Percentiles rank a stretch among this genome's conserved stretches.
Conservation (phyloP, 2,888 invertebrate species). For the Aricia artaxerxes region DNA sequence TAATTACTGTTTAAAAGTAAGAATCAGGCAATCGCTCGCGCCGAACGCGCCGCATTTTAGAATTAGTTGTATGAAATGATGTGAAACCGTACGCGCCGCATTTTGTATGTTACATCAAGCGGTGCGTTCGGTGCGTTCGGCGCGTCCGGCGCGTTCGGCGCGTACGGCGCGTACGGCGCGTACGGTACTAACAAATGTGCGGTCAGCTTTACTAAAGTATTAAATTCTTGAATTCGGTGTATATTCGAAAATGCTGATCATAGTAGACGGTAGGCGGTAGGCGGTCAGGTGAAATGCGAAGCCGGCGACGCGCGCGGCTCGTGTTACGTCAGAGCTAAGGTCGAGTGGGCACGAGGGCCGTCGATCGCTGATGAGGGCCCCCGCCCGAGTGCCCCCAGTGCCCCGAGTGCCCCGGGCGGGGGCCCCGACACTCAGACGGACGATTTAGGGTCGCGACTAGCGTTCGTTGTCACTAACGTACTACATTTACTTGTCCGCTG, state of each 20-base stretch:
- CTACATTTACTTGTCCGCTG: neutral
- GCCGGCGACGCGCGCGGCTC: slow-evolving; percentile 37
- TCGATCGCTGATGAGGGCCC: slow-evolving; percentile 46
- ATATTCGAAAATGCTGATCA: neutral
- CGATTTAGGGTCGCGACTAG: slow-evolving; percentile 2
- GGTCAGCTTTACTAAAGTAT: too few relatives aligned
- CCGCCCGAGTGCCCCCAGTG: slow-evolving; percentile 20
- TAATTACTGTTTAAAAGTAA: too few relatives aligned
- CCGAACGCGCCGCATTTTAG: too few relatives aligned
- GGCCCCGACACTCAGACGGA: slow-evolving; percentile 25
- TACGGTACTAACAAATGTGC: too few relatives aligned
- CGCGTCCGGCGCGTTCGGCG: too few relatives aligned
- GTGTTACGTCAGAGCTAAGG: slow-evolving; percentile 43
- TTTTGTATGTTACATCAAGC: too few relatives aligned
- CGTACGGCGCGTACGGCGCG: too few relatives aligned
- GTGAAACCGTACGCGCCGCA: too few relatives aligned
- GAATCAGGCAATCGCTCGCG: too few relatives aligned
- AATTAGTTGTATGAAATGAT: too few relatives aligned
- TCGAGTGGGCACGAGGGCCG: slow-evolving; percentile 47
- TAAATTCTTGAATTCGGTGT: neutral
- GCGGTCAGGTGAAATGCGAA: slow-evolving; percentile 33
- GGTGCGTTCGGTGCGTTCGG: too few relatives aligned
- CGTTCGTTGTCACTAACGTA: neutral
- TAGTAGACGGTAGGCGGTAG: neutral
- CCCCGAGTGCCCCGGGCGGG: slow-evolving; percentile 4